These are phyloP conservation scores for Sandelia bainsii DNA, from an alignment of 2,797 vertebrate species.

Conservation along the genomic window DNA sequence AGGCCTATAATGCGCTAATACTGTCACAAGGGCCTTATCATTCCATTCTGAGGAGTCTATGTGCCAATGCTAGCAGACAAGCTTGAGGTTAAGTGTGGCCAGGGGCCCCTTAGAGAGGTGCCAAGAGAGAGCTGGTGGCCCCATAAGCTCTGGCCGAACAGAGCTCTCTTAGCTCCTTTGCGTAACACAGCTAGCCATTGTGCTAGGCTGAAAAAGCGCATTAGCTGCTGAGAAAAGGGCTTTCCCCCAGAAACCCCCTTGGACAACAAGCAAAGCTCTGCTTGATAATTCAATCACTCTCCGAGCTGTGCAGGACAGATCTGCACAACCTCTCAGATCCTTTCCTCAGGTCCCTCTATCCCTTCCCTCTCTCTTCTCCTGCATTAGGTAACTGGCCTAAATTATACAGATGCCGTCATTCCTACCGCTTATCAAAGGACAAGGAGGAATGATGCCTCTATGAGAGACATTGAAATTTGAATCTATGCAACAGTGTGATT, in stretches of 20 bases:
- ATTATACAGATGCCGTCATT: constrained; percentile 75
- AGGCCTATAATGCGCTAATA: constrained; percentile 49
- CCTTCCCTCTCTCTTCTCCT: constrained; percentile 55
- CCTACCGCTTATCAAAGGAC: constrained; percentile 77
- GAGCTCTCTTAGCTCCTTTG: constrained; percentile 74
- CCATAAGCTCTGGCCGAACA: constrained; percentile 73
- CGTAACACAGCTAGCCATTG: constrained; percentile 80
- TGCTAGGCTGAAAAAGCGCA: constrained; percentile 79
- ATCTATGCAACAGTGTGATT: constrained; percentile 75
- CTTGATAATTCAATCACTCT: constrained; percentile 85
- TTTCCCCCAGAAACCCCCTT: constrained; percentile 69
- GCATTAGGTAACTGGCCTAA: constrained; percentile 79
- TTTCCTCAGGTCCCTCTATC: constrained; percentile 39
- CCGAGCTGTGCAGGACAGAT: constrained; percentile 52
- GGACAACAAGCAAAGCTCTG: constrained; percentile 79
- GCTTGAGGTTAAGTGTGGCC: constrained; percentile 79
- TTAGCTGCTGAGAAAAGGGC: constrained; percentile 77
- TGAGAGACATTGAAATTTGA: constrained; percentile 80
- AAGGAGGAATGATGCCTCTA: constrained; percentile 75
- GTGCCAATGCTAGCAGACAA: constrained; percentile 74
- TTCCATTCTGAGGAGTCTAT: constrained; percentile 54
- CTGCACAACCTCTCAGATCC: constrained; percentile 40
- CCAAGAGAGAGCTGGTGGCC: constrained; percentile 80
- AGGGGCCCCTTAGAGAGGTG: constrained; percentile 71
- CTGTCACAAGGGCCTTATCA: constrained; percentile 60